Base-by-base conservation (phyloP, 2,888 invertebrate species). In the Crossocerus cetratus region DNA sequence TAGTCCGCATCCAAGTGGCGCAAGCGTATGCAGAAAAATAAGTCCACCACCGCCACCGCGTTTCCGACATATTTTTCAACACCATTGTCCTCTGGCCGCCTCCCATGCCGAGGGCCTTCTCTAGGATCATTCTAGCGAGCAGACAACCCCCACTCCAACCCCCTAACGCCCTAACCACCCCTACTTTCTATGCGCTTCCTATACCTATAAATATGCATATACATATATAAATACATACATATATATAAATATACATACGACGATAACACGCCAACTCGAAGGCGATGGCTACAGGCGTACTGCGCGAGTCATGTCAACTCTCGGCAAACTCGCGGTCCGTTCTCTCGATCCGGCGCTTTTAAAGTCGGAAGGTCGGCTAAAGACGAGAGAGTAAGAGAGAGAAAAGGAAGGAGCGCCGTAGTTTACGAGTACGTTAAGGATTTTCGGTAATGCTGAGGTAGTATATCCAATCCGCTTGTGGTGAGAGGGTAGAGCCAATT, bases 401-500 rank as follows among this genome's bases (percentile, higher is more conserved):
- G n/a, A n/a, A n/a, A n/a, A n/a, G n/a, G 57, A 77, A 79, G 74
- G 69, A 83, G 81, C 77, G 69, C 78, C 77, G 78, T 76, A 79
- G 72, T 78, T 32, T 82, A 86, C 77, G 79, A 72, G 23, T 65
- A 69, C 57, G 49, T 74, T 81, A 81, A 81, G 81, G 44, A 79
- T 81, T 74, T 79, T 81, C 82, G 85, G 84, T 85, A 84, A 86
- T 76, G 84, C 86, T 84, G 83, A 80, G 75, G 78, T 85, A 84
- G 78, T 83, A 82, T 79, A 82, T 81, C 81, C 86, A 86, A 87
- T 78, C 81, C 86, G 89, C 88, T 89, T 88, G 76, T 86, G 89
- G 88, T 88, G 88, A 87, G 87, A 87, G 89, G 88, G 88, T 89
- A 88, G 86, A 88, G 86, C 83, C 86, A 86, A 87, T 86, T 84